phyloP scores from a whole-genome alignment of 2,888 invertebrate genomes.

The Cryptus viduatorius region DNA sequence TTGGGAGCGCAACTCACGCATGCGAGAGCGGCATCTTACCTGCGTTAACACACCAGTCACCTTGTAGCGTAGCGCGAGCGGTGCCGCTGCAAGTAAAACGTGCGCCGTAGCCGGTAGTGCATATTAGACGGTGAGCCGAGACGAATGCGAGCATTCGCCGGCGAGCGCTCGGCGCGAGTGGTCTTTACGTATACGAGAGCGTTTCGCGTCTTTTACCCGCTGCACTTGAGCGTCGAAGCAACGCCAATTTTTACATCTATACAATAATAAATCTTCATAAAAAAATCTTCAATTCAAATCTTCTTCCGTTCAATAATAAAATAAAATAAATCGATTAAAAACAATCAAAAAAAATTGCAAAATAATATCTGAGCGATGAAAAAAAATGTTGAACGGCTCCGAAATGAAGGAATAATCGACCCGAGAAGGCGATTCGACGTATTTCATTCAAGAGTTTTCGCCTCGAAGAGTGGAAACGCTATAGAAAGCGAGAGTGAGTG shows the following conservation, averaged over 20 bases:
- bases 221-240: neutral
- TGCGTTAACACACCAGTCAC: constrained; percentile 78
- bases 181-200: constrained; percentile 53
- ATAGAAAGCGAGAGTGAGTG: constrained; percentile 52
- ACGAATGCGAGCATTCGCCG: constrained; percentile 80
- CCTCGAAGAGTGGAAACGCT: constrained; percentile 17
- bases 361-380: no score
- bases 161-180: constrained; percentile 79
- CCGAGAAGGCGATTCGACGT: constrained; percentile 16
- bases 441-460: constrained; percentile 49
- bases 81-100: constrained; percentile 60
- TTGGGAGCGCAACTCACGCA: constrained; percentile 59
- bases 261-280: no score
- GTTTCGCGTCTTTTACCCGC: neutral
- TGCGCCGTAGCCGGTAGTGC: constrained; percentile 73
- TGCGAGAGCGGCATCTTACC: constrained; percentile 72
- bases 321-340: neutral
- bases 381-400: neutral
- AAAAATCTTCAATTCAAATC: no score
- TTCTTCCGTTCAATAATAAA: no score
- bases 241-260: no score
- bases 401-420: constrained; percentile 5
- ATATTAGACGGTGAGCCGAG: constrained; percentile 79
- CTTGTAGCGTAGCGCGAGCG: constrained; percentile 73
- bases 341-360: neutral